Percentiles rank a stretch among this genome's conserved stretches.
Conservation (phyloP, 2,888 invertebrate genomes). For the Chloroclysta siterata region DNA sequence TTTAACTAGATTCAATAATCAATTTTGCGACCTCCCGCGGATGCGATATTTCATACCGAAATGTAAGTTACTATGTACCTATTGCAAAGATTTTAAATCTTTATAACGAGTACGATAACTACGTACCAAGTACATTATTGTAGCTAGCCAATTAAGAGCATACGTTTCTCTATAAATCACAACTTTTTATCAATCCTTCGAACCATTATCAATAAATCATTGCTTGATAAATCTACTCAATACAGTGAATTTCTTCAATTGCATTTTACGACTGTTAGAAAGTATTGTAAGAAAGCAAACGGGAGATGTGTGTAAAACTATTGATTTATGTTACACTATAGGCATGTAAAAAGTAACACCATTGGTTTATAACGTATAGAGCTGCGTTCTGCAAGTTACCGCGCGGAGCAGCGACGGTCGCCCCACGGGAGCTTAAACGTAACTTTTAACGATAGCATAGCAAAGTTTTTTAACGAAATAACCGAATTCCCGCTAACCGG, state of each 20-base stretch:
- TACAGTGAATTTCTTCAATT: conserved; percentile 16
- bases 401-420: conserved; percentile 42
- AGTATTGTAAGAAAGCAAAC: conserved; percentile 8
- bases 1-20: conserved; percentile 82
- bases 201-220: conserved; percentile 18
- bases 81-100: background rate
- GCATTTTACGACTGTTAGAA: conserved; percentile 2
- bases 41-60: conserved; percentile 30
- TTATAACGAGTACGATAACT: background rate
- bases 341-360: conserved; percentile 16
- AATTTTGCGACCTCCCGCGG: conserved; percentile 67
- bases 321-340: conserved; percentile 11
- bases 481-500: conserved; percentile 76
- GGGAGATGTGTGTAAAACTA: conserved; percentile 12
- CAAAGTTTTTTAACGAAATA: conserved; percentile 83
- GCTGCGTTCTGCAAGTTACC: conserved; percentile 29
- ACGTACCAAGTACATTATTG: background rate
- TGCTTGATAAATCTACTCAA: conserved; percentile 11
- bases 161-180: conserved; percentile 20
- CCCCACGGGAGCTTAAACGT: conserved; percentile 73
- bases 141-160: conserved; percentile 20
- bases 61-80: background rate
- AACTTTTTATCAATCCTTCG: conserved; percentile 21
- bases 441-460: conserved; percentile 81
- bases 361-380: conserved; percentile 22